Evolutionary conservation across 2,797 vertebrate genomes (phyloP), one percentile per base, ranked within the genome.

Genomic region (Leptodon cayanensis): DNA sequence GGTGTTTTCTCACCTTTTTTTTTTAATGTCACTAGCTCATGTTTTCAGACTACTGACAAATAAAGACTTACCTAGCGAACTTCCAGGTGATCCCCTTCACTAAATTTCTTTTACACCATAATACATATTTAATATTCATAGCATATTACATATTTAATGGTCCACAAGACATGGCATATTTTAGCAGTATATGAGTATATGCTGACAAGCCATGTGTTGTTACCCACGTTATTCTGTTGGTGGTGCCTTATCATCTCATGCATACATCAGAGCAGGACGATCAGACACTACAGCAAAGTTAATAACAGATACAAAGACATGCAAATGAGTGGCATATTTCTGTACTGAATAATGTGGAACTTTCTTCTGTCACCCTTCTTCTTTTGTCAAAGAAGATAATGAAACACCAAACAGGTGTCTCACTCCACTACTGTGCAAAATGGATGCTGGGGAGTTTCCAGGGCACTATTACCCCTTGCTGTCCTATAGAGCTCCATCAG

Each of bases 161-260:
- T 91, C 81, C 77, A 71, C 22, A 76, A 90, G 61, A 83, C 35
- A 37, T 37, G 18, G 47, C 76, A 72, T 86, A 92, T 92, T 91
- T 96, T 83, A 92, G 79, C 83, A 95, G 95, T 82, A 71, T 61
- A 92, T 83, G 73, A 95, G 95, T 82, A 71, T 61, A 92, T 83
- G 73, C 72, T 95, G 89, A 94, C 76, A 97, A 93, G 22, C 39
- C 88, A 93, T 55, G 67, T 82, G 85, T 49, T 90, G 44, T 79
- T 90, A 90, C 80, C 73, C 77, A 63, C 73, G 57, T 76, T 58
- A 83, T 81, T 91, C 37, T 85, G 69, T 31, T 10, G 0, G 14
- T 2, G 5, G 54, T 89, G 82, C 57, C 40, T 82, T 92, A 59
- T 91, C 87, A 94, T 65, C 65, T 90, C 59, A 62, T n/a, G 50